These are phyloP conservation scores for Noctua janthe DNA, from an alignment of 2,888 invertebrate species.

Conservation along the genomic window DNA sequence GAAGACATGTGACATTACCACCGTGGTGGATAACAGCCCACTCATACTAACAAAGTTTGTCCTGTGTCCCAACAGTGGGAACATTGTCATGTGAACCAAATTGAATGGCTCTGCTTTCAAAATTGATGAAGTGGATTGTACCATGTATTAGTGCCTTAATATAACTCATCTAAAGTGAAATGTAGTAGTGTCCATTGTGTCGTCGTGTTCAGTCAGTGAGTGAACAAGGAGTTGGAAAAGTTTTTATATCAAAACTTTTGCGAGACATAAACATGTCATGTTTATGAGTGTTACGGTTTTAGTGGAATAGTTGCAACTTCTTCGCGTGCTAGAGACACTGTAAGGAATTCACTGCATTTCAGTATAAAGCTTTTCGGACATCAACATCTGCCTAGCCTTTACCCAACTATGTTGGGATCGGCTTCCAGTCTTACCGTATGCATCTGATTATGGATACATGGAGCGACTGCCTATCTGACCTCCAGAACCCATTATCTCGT, in stretches of 20 bases:
- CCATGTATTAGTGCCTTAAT: background rate
- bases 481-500: background rate
- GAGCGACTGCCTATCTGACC: background rate
- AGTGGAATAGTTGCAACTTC: background rate
- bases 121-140: background rate
- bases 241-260: slow-evolving; percentile 14
- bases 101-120: background rate
- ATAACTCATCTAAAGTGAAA: background rate
- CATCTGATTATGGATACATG: background rate
- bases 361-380: too few relatives aligned
- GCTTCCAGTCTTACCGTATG: background rate
- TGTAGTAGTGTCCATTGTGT: background rate
- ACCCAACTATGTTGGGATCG: too few relatives aligned
- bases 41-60: too few relatives aligned
- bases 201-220: background rate
- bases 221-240: background rate
- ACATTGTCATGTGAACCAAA: background rate
- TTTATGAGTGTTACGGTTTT: slow-evolving; percentile 5
- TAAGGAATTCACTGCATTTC: background rate
- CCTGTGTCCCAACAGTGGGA: background rate
- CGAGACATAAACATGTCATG: slow-evolving; percentile 1
- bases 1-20: too few relatives aligned
- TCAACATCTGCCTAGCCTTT: background rate
- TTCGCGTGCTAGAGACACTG: background rate
- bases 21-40: too few relatives aligned